Base-by-base conservation (phyloP, 2,888 invertebrate genomes). In the Rapana venosa region DNA sequence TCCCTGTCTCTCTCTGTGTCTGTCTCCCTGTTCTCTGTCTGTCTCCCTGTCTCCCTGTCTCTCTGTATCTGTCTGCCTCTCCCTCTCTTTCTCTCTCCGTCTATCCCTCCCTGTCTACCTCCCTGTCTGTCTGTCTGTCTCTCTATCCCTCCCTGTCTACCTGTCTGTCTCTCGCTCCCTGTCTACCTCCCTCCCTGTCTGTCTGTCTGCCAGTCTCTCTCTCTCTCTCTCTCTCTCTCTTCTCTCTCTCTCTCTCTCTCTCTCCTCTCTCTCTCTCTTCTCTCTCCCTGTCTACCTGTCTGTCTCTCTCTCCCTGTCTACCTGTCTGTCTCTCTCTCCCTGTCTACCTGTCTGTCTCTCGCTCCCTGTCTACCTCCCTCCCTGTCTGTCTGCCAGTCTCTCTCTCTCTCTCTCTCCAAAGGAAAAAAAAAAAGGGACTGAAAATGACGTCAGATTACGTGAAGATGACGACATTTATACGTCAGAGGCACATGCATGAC, bases 141-240 rank as follows among this genome's bases (percentile, higher is more conserved):
- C 66, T 26, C 20, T 66, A 1, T 22, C 26, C 26, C 66, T 66
- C 66, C 26, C 66, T n/a, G n/a, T n/a, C n/a, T n/a, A n/a, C n/a
- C n/a, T n/a, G n/a, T n/a, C n/a, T n/a, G n/a, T n/a, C n/a, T n/a
- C n/a, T n/a, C n/a, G n/a, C n/a, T 70, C 22, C 5, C 70, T 11
- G 5, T 22, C 11, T 70, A 13, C 22, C 70, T 70, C 22, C 26
- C 11, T 70, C 70, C 5, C 22, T 70, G 22, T 70, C 70, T 70
- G 17, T 26, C 17, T 70, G 70, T 70, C 70, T 70, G 70, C 22
- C 32, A 74, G 70, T 87, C 74, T 87, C 36, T 87, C 35, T 70
- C 74, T 74, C 35, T 87, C 66, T 66, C 36, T 74, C 87, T 87
- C 36, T 87, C 87, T 70, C 74, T 74, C 70, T 66, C 22, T 66